Percentiles rank a stretch among this genome's conserved stretches.
phyloP scores from a whole-genome alignment of 2,888 invertebrate genomes.

The Ormyrus pomaceus region DNA sequence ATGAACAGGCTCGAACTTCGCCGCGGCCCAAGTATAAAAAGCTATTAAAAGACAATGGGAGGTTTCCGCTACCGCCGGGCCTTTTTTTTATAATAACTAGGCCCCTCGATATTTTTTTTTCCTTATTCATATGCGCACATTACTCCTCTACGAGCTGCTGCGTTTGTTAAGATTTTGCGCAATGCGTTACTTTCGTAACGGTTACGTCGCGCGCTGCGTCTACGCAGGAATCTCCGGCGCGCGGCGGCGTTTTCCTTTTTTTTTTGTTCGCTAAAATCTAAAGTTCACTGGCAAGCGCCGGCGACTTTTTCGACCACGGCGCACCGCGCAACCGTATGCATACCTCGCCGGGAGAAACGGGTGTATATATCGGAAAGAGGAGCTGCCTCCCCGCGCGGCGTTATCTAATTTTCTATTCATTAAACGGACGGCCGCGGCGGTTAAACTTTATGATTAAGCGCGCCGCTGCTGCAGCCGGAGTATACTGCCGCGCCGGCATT shows the following conservation, averaged over 20 bases:
- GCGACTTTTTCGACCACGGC: background rate
- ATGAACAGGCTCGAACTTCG: background rate
- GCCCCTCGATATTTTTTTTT: background rate
- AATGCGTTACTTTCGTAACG: slow-evolving; percentile 38
- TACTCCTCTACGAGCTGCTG: background rate
- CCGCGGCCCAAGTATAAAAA: slow-evolving; percentile 13
- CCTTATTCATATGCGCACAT: background rate
- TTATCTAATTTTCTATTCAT: slow-evolving; percentile 41
- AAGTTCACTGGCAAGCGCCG: slow-evolving; percentile 34
- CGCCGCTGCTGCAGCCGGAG: background rate
- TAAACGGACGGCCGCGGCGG: slow-evolving; percentile 8
- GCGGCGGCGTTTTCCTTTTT: background rate
- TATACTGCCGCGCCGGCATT: background rate
- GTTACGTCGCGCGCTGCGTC: slow-evolving; percentile 13
- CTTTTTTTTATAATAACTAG: background rate
- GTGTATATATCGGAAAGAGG: no score
- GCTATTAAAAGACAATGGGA: slow-evolving; percentile 26
- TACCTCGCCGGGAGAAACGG: no score
- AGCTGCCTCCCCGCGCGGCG: background rate
- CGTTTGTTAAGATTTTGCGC: slow-evolving; percentile 15
- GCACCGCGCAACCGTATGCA: background rate
- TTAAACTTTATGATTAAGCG: slow-evolving; percentile 46
- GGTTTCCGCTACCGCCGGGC: slow-evolving; percentile 3
- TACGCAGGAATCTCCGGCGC: slow-evolving; percentile 5
- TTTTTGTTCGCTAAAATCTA: slow-evolving; percentile 15